phyloP scores from a whole-genome alignment of 2,797 vertebrate genomes.

The Gymnodraco acuticeps region DNA sequence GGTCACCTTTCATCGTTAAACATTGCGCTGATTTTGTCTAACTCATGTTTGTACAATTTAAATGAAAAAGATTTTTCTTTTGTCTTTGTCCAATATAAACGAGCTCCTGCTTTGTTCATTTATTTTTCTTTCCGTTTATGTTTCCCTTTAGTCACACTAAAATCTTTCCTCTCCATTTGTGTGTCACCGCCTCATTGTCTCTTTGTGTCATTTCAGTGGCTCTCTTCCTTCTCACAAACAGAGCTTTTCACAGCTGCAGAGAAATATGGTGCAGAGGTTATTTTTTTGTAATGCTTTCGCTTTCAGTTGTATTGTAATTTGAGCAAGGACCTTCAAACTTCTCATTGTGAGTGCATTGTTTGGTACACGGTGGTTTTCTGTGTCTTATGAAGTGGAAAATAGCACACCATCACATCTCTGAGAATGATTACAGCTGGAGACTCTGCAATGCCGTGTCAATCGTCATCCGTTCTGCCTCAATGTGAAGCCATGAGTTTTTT shows the following conservation, averaged over 20 bases:
- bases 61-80: not conserved
- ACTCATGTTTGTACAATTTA: conserved; percentile 6
- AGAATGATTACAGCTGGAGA: conserved; percentile 64
- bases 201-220: conserved; percentile 7
- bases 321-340: conserved; percentile 48
- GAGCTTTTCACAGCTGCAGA: conserved; percentile 21
- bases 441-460: conserved; percentile 48
- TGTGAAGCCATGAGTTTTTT: conserved; percentile 62
- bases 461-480: conserved; percentile 61
- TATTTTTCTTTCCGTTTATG: conserved; percentile 14
- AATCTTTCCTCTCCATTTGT: conserved; percentile 11
- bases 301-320: conserved; percentile 60
- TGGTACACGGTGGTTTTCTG: conserved; percentile 46
- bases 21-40: not conserved
- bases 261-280: conserved; percentile 26
- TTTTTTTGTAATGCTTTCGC: conserved; percentile 46
- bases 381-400: conserved; percentile 78
- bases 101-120: not conserved
- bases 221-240: conserved; percentile 3
- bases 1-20: not conserved
- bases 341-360: conserved; percentile 51
- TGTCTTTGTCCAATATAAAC: conserved; percentile 7
- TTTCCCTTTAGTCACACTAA: conserved; percentile 25
- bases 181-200: conserved; percentile 26
- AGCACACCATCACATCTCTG: conserved; percentile 59